phyloP scores from a whole-genome alignment of 2,797 vertebrate genomes.

The Phyllotis vaccarum region DNA sequence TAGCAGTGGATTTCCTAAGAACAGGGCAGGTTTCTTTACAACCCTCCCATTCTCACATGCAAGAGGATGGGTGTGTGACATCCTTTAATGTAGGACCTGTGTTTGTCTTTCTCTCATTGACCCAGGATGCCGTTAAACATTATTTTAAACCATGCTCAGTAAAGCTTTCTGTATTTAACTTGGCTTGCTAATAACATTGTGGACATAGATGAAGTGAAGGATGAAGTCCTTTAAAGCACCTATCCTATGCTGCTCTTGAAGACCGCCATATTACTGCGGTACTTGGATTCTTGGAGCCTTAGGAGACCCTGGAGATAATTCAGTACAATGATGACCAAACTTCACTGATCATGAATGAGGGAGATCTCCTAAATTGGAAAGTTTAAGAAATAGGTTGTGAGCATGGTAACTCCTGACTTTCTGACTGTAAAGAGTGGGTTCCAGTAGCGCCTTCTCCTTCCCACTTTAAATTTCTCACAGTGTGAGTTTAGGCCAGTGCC shows the following conservation, averaged over 20 bases:
- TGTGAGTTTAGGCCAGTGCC: not conserved
- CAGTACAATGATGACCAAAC: not conserved
- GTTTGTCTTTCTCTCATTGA: not conserved
- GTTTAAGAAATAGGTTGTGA: not conserved
- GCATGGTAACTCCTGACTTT: not conserved
- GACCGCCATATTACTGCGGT: not conserved
- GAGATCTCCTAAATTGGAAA: not conserved
- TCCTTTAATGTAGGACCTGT: not conserved
- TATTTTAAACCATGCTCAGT: not conserved
- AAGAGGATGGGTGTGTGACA: not conserved
- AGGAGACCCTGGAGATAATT: not conserved
- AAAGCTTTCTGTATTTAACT: not conserved
- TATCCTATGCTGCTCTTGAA: not conserved
- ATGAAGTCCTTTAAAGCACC: not conserved
- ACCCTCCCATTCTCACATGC: not conserved
- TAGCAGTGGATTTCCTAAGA: not conserved
- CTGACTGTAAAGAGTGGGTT: not conserved
- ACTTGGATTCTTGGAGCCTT: not conserved
- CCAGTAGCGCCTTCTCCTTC: not conserved
- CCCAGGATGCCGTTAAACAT: not conserved
- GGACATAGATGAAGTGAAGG: not conserved
- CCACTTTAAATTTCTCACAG: not conserved
- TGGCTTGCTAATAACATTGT: slow-evolving; percentile 8
- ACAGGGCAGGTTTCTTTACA: not conserved
- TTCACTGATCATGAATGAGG: not conserved